Percentiles rank a stretch among this genome's conserved stretches.
Evolutionary conservation across 2,797 vertebrate species (phyloP).

Genomic region (Salarias fasciatus): DNA sequence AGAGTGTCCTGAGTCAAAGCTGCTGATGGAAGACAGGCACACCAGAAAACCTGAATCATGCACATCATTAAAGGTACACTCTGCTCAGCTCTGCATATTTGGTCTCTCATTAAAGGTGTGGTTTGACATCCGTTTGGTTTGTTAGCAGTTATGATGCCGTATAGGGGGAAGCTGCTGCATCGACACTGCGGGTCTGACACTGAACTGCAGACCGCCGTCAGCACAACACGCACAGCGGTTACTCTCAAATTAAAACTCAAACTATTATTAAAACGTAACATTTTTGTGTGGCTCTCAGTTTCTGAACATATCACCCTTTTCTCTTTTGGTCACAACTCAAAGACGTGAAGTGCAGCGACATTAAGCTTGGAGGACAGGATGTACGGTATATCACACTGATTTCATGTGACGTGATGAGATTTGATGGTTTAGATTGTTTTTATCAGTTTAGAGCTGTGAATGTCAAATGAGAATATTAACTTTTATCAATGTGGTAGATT

Average conservation of each 20-base stretch:
- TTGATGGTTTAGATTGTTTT: neutral
- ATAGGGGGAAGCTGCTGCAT: constrained; percentile 46
- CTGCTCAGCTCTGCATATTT: constrained; percentile 60
- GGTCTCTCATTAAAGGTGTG: constrained; percentile 61
- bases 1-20: constrained; percentile 36
- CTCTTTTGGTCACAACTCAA: neutral
- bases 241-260: neutral
- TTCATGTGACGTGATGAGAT: neutral
- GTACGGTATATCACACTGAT: neutral
- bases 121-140: constrained; percentile 49
- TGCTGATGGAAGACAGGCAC: constrained; percentile 43
- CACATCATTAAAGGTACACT: constrained; percentile 62
- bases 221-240: neutral
- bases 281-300: neutral
- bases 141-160: constrained; percentile 34
- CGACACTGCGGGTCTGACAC: constrained; percentile 29
- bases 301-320: neutral
- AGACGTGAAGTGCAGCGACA: no score
- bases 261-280: constrained; percentile 6
- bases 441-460: neutral
- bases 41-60: constrained; percentile 39
- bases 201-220: constrained; percentile 13
- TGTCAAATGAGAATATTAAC: neutral
- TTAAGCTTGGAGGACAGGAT: no score
- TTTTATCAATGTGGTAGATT: neutral